Evolutionary conservation across 2,888 invertebrate genomes (phyloP).

Genomic region (Microplitis deprimator): DNA sequence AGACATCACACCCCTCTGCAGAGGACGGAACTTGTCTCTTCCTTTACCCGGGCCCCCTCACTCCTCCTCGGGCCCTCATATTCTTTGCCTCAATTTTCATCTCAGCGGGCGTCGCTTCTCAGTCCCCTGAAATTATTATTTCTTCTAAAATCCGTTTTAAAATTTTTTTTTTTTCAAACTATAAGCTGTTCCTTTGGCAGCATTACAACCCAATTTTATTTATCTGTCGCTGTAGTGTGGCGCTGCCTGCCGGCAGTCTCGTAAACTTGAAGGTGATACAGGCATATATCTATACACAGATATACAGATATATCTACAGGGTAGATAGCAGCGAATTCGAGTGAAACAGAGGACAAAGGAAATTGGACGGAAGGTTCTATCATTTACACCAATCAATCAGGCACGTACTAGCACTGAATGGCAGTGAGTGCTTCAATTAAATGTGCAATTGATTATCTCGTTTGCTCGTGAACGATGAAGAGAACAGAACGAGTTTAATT

Average conservation of each 20-base stretch:
- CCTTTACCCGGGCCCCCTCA: background rate
- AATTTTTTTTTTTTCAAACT: background rate
- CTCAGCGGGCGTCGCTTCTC: slow-evolving; percentile 10
- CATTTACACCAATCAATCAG: slow-evolving; percentile 45
- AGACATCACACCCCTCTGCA: slow-evolving; percentile 60
- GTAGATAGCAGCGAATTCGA: slow-evolving; percentile 6
- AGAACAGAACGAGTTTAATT: slow-evolving; percentile 2
- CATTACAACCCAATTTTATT: too few relatives aligned
- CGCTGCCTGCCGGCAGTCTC: background rate
- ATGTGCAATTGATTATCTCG: slow-evolving; percentile 40
- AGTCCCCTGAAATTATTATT: background rate
- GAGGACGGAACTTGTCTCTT: slow-evolving; percentile 44
- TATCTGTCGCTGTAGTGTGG: background rate
- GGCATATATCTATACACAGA: background rate
- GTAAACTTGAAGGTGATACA: background rate
- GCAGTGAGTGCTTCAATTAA: slow-evolving; percentile 39
- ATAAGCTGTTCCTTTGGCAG: slow-evolving; percentile 7
- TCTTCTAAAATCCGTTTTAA: background rate
- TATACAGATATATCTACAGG: background rate
- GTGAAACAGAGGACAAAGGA: slow-evolving; percentile 37
- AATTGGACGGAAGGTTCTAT: slow-evolving; percentile 45
- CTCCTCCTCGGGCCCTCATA: background rate
- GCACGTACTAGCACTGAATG: slow-evolving; percentile 40
- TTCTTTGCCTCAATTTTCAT: slow-evolving; percentile 9
- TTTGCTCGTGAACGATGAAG: background rate